A percentile compares a stretch with the other conserved stretches of the same genome.
Evolutionary conservation across 2,113 vertebrate species (phyloP).

Genomic region (Cettia cetti): DNA sequence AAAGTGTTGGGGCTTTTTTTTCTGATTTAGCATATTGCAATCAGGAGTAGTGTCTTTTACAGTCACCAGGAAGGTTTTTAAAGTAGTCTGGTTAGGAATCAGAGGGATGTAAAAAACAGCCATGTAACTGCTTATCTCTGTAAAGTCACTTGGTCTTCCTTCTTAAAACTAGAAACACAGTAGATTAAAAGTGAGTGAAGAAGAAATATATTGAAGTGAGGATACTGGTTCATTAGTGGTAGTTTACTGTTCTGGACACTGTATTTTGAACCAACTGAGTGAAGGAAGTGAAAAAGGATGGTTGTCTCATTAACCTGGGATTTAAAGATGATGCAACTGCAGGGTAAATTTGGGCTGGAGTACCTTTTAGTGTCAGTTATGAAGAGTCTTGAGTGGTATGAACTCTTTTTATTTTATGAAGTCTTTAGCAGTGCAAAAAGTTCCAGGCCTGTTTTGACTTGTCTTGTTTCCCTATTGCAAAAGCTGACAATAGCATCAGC

Average conservation of each 20-base stretch:
- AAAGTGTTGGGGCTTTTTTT: not conserved
- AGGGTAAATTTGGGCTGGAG: not conserved
- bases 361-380: not conserved
- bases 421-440: not conserved
- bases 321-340: not conserved
- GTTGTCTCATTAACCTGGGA: not conserved
- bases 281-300: not conserved
- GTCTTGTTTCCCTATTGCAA: not conserved
- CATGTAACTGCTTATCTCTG: not conserved
- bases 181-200: not conserved
- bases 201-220: not conserved
- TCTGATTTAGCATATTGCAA: not conserved
- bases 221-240: not conserved
- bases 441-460: not conserved
- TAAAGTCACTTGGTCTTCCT: not conserved
- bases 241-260: not conserved
- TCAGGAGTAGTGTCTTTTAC: not conserved
- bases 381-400: not conserved
- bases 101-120: not conserved
- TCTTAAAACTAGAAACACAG: not conserved
- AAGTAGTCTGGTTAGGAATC: not conserved
- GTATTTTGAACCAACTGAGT: not conserved
- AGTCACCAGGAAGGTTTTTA: not conserved
- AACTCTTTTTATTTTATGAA: not conserved
- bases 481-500: not conserved